A percentile compares a stretch with the other conserved stretches of the same genome.
These are phyloP conservation scores for Drosophila borealis DNA, from an alignment of 2,888 invertebrate genomes.

Conservation along the genomic window DNA sequence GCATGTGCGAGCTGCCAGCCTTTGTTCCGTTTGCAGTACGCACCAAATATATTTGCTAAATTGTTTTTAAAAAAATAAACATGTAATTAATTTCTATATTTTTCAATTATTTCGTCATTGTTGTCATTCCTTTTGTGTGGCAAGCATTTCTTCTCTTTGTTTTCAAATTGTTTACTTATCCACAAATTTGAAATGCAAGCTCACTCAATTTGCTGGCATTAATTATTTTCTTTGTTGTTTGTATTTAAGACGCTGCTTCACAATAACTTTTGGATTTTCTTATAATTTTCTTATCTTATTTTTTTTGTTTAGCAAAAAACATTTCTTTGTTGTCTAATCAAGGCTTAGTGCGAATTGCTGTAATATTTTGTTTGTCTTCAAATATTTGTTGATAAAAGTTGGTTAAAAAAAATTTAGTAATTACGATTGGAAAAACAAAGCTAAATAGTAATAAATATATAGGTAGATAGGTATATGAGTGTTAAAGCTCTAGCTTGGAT, in stretches of 20 bases:
- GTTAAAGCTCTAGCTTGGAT: too few relatives aligned
- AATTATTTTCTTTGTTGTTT: too few relatives aligned
- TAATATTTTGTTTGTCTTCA: not conserved
- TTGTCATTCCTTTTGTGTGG: constrained; percentile 5
- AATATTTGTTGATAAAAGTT: too few relatives aligned
- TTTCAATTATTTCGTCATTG: not conserved
- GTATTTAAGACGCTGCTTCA: not conserved
- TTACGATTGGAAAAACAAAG: too few relatives aligned
- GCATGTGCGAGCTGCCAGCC: constrained; percentile 36
- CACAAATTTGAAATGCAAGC: not conserved
- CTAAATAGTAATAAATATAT: too few relatives aligned
- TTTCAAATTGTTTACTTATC: constrained; percentile 10
- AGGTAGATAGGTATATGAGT: too few relatives aligned
- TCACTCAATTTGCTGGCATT: not conserved
- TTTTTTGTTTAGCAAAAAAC: not conserved
- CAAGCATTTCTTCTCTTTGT: constrained; percentile 6
- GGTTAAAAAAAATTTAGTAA: too few relatives aligned
- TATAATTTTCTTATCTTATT: too few relatives aligned
- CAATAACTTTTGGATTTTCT: not conserved
- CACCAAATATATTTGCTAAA: constrained; percentile 30
- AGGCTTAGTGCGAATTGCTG: not conserved
- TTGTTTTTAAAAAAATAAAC: constrained; percentile 27
- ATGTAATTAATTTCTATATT: constrained; percentile 40
- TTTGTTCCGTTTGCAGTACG: constrained; percentile 38
- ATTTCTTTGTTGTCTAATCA: not conserved